phyloP scores from a whole-genome alignment of 1,140 invertebrate species.

The Goniozus legneri region DNA sequence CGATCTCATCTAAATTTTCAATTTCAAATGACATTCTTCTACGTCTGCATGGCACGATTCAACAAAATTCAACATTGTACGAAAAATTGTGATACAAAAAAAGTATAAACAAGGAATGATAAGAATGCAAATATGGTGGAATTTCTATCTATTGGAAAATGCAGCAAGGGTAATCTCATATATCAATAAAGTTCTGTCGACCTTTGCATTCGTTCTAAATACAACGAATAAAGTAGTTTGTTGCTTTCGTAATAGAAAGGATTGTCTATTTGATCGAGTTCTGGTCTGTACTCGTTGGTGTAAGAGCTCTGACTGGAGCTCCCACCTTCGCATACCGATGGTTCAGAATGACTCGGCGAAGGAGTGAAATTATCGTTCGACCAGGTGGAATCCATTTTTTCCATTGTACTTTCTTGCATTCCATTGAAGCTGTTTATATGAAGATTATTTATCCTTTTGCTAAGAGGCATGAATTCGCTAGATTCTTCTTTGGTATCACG shows the following conservation, averaged over 20 bases:
- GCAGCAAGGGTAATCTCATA: too few relatives aligned
- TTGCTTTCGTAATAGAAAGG: slow-evolving; percentile 65
- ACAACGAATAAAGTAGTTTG: slow-evolving; percentile 60
- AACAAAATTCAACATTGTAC: too few relatives aligned
- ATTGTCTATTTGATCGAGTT: slow-evolving; percentile 57
- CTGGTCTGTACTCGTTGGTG: slow-evolving; percentile 54
- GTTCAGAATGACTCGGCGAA: slow-evolving; percentile 47
- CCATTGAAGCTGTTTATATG: slow-evolving; percentile 60
- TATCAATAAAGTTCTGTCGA: slow-evolving; percentile 32
- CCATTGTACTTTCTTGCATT: slow-evolving; percentile 26
- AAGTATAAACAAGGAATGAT: too few relatives aligned
- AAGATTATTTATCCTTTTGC: slow-evolving; percentile 76
- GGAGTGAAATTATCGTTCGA: slow-evolving; percentile 32
- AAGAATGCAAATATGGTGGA: too few relatives aligned
- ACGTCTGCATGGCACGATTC: too few relatives aligned
- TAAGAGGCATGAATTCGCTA: slow-evolving; percentile 72
- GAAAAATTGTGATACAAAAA: too few relatives aligned
- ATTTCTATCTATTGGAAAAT: too few relatives aligned
- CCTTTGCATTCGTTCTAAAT: slow-evolving; percentile 58
- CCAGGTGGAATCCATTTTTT: slow-evolving; percentile 42
- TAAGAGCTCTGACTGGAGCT: slow-evolving; percentile 42
- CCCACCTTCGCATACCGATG: slow-evolving; percentile 43
- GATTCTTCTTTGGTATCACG: slow-evolving; percentile 63
- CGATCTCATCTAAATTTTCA: too few relatives aligned
- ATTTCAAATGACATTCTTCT: too few relatives aligned